Percentiles rank a stretch among this genome's conserved stretches.
These are phyloP conservation scores for Sphaerophoria taeniata DNA, from an alignment of 2,888 invertebrate species.

Conservation along the genomic window DNA sequence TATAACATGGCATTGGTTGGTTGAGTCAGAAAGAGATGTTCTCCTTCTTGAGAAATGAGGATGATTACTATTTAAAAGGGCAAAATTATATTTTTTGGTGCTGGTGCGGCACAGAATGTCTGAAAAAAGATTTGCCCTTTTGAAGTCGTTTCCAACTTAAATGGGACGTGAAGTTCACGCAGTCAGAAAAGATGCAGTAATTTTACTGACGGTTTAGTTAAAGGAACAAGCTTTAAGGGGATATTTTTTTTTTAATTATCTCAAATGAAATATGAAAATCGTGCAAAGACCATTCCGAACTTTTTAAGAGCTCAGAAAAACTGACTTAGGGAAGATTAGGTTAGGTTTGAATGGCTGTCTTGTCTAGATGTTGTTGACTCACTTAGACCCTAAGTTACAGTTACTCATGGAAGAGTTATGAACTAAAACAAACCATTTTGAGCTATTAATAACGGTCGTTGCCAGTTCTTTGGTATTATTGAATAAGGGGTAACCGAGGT, in stretches of 20 bases:
- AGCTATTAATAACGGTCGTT: too few species aligned
- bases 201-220: background rate
- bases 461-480: too few species aligned
- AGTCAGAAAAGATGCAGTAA: constrained; percentile 16
- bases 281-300: too few species aligned
- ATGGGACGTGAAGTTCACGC: constrained; percentile 42
- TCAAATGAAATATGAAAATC: background rate
- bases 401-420: too few species aligned
- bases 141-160: constrained; percentile 43
- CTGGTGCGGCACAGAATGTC: background rate
- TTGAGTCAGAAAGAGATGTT: constrained; percentile 11
- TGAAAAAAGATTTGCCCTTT: constrained; percentile 13
- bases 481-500: too few species aligned
- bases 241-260: background rate
- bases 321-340: too few species aligned
- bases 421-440: too few species aligned
- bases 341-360: too few species aligned
- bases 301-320: too few species aligned
- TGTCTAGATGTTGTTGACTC: too few species aligned
- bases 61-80: constrained; percentile 4
- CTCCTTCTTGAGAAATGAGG: constrained; percentile 14
- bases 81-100: background rate
- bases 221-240: background rate
- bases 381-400: too few species aligned
- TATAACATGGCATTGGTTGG: background rate